Base-by-base conservation (phyloP, 2,888 invertebrate species). In the Atethmia centrago region DNA sequence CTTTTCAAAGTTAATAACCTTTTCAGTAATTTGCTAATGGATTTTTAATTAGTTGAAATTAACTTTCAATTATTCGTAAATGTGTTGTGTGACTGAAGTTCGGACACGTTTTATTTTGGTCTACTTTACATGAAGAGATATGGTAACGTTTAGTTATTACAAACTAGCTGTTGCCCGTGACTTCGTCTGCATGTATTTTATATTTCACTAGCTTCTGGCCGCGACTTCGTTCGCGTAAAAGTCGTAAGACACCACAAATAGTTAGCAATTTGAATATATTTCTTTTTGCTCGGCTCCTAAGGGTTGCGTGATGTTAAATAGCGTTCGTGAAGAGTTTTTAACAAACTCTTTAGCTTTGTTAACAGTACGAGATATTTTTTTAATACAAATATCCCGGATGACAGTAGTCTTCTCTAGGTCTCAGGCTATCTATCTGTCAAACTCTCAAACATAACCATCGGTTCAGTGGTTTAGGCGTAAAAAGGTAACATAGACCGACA, bases 11-110 rank as follows among this genome's bases (percentile, higher is more conserved):
- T 69, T 65, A 58, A 51, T 68, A 56, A 67, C 3, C 1, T 21
- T 51, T 49, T 14, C 1, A 71, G 65, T 81, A 80, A 73, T 81
- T 55, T 45, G 12, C 28, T 82, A 81, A 82, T 81, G 80, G 73
- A 56, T 31, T 25, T n/a, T 16, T 62, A 77, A 80, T 77, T 58
- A 42, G 47, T 79, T 51, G 1, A 58, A 64, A 59, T 74, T 56
- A 71, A 66, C 7, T 62, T 79, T 47, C 4, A 62, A 25, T 25
- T 51, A 36, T 53, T 66, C 31, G n/a, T 56, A 1, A n/a, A 55
- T 42, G 25, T 31, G n/a, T n/a, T 28, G 21, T 53, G 51, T n/a
- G 28, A 21, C 49, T 40, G 25, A n/a, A 65, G 47, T 47, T 62
- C 5, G 0, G 51, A 56, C 16, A n/a, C 31, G 28, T 73, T 45